Evolutionary conservation across 1,140 invertebrate genomes (phyloP).

Genomic region (Zaprionus taronus): DNA sequence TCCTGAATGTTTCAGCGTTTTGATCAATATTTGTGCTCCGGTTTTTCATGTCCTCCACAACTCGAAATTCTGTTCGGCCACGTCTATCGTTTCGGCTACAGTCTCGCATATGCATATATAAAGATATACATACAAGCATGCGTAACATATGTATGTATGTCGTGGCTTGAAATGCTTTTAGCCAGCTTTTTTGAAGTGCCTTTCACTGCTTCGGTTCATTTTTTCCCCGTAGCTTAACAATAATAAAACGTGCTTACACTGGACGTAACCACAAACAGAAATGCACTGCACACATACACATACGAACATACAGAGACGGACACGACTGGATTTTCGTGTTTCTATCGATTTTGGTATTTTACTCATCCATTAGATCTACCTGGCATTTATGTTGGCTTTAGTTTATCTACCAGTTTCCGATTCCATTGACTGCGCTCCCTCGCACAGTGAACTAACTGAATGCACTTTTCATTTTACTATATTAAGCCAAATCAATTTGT

Average conservation of each 20-base stretch:
- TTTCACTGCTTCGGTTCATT: constrained; percentile 16
- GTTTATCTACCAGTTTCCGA: background rate
- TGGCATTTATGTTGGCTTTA: constrained; percentile 6
- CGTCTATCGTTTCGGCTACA: background rate
- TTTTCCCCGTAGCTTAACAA: constrained; percentile 66
- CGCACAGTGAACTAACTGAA: constrained; percentile 45
- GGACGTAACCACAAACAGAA: constrained; percentile 45
- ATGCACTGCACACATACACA: constrained; percentile 17
- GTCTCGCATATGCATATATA: background rate
- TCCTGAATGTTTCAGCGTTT: constrained; percentile 71
- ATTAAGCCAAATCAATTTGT: constrained; percentile 55
- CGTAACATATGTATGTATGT: constrained; percentile 33
- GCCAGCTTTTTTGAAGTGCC: constrained; percentile 31
- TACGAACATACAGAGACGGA: background rate
- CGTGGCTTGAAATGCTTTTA: constrained; percentile 58
- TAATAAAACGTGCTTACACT: constrained; percentile 77
- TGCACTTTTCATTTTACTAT: constrained; percentile 67
- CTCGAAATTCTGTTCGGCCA: constrained; percentile 10
- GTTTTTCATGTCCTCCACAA: constrained; percentile 60
- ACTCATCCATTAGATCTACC: constrained; percentile 57
- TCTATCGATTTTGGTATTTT: constrained; percentile 27
- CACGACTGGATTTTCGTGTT: constrained; percentile 30
- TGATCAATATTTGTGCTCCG: constrained; percentile 77
- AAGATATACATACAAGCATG: background rate
- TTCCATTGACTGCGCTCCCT: constrained; percentile 5